A percentile compares a stretch with the other conserved stretches of the same genome.
These are phyloP conservation scores for Mellivora capensis DNA, from an alignment of 2,113 vertebrate species.

Conservation along the genomic window DNA sequence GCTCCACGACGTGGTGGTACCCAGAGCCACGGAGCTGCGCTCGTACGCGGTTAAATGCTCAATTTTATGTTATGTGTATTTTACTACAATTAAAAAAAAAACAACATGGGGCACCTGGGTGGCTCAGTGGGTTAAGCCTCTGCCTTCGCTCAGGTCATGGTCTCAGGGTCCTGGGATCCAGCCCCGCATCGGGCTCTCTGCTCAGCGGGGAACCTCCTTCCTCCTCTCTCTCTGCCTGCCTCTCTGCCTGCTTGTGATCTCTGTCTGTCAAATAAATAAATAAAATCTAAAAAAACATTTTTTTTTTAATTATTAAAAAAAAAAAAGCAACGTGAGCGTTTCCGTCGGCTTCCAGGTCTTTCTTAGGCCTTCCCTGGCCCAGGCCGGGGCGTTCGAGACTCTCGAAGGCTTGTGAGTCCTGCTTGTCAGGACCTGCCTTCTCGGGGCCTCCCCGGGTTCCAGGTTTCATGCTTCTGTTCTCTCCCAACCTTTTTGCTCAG, in stretches of 20 bases:
- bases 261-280: no score
- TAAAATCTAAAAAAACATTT: neutral
- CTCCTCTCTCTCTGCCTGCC: no score
- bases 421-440: fast-evolving
- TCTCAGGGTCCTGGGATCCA: no score
- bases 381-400: no score
- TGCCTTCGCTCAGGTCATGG: no score
- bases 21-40: no score
- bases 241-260: no score
- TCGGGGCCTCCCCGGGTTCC: neutral
- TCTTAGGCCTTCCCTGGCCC: neutral
- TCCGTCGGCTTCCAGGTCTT: neutral
- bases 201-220: no score
- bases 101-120: no score
- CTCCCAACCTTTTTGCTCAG: neutral
- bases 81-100: neutral
- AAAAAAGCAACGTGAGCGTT: neutral
- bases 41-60: neutral
- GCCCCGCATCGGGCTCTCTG: no score
- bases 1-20: fast-evolving
- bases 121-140: no score
- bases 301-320: no score
- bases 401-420: fast-evolving
- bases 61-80: neutral
- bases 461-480: neutral